Base-by-base conservation (phyloP, 1,140 invertebrate genomes). In the Heliconius hermathena region DNA sequence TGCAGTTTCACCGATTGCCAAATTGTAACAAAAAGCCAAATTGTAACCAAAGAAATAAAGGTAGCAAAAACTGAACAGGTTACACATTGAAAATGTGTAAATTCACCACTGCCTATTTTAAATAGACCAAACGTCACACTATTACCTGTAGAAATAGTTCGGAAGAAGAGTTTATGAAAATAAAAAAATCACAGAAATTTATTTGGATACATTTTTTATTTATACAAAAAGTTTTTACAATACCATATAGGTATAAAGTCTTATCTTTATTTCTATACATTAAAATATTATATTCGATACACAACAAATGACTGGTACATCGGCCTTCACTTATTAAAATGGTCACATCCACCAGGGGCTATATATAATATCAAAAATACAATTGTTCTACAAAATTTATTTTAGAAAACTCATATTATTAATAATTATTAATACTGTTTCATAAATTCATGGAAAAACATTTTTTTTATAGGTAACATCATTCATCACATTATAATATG, bases 271-370 rank as follows among this genome's bases (percentile, higher is more conserved):
- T 76, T 84, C 82, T 87, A 85, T 76, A 82, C 76, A 81, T 82
- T 78, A 84, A 74, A 83, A 80, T 86, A 75, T 22, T 57, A 22
- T 84, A 77, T 71, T 82, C 82, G 83, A 26, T 66, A 66, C 60
- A 29, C 73, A 77, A 77, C 81, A 87, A 86, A 74, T 88, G 88
- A 88, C 88, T 88, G 82, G 83, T 85, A 87, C 82, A 84, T 87
- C 84, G 57, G 83, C 83, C 78, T 81, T 79, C 80, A 79, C 49
- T n/a, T n/a, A 57, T 73, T 78, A 60, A 73, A 73, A 52, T 73
- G 80, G 52, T 70, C 54, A 73, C 20, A 84, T 85, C 84, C 86
- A 89, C 85, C 76, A 81, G 52, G 78, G 87, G 84, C 81, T 85
- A 84, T 78, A 52, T 18, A 11, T 18, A 81, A 83, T 57, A 80